Conservation (phyloP, 23 tunicate genomes). For the Diplosoma virens region DNA sequence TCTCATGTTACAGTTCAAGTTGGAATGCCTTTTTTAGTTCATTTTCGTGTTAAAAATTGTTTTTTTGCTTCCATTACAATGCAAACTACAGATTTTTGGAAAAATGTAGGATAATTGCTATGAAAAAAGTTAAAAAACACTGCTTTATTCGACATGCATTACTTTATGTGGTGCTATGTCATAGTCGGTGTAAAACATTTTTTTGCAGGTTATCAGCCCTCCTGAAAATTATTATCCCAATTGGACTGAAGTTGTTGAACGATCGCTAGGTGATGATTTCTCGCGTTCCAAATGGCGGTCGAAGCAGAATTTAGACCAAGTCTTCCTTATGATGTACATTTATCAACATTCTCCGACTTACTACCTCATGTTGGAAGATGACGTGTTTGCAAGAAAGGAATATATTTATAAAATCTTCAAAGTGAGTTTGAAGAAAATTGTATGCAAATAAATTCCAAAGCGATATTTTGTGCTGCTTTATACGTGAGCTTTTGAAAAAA, state of each 20-base stretch:
- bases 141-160: too few species aligned
- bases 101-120: too few species aligned
- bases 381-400: conserved; percentile 35
- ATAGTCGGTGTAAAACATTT: too few species aligned
- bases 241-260: conserved; percentile 24
- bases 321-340: conserved; percentile 69
- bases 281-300: conserved; percentile 58
- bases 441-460: background rate
- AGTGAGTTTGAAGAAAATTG: background rate
- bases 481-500: too few species aligned
- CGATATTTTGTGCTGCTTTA: too few species aligned
- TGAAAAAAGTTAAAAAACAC: too few species aligned
- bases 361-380: conserved; percentile 72
- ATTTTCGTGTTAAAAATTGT: too few species aligned
- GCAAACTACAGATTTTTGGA: too few species aligned
- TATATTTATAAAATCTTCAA: conserved; percentile 28
- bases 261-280: conserved; percentile 24
- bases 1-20: too few species aligned
- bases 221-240: conserved; percentile 52
- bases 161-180: too few species aligned
- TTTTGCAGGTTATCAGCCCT: conserved; percentile 42
- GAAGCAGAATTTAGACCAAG: conserved; percentile 64
- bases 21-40: too few species aligned
- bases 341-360: conserved; percentile 32
- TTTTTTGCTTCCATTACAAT: too few species aligned